phyloP scores from a whole-genome alignment of 2,113 vertebrate genomes.

The Hystrix brachyura region DNA sequence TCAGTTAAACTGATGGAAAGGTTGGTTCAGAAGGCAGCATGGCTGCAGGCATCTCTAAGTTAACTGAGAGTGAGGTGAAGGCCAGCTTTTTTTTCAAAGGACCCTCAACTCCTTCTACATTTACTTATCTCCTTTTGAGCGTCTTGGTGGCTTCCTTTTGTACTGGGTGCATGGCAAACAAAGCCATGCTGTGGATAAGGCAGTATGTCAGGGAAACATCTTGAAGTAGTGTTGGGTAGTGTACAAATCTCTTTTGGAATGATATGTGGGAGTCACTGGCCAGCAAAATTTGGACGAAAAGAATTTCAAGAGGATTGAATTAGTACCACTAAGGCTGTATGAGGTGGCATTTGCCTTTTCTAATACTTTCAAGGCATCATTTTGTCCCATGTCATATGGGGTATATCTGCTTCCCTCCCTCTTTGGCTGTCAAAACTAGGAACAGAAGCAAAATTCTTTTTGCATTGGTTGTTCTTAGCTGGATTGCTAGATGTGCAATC shows the following conservation, averaged over 20 bases:
- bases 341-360: background rate
- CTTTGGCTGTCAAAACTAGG: background rate
- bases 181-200: background rate
- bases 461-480: background rate
- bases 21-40: background rate
- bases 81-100: background rate
- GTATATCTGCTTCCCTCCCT: background rate
- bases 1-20: slow-evolving; percentile 30
- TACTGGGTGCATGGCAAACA: background rate
- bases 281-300: slow-evolving; percentile 1
- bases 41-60: background rate
- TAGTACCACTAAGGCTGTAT: background rate
- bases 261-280: background rate
- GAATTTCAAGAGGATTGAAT: background rate
- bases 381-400: background rate
- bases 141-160: background rate
- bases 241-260: background rate
- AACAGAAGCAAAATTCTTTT: slow-evolving; percentile 12
- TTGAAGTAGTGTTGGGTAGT: background rate
- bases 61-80: background rate
- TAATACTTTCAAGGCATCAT: background rate
- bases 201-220: background rate
- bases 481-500: background rate
- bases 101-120: background rate
- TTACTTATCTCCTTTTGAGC: background rate